Base-by-base conservation (phyloP, 2,797 vertebrate species). In the Galaxias olidus region DNA sequence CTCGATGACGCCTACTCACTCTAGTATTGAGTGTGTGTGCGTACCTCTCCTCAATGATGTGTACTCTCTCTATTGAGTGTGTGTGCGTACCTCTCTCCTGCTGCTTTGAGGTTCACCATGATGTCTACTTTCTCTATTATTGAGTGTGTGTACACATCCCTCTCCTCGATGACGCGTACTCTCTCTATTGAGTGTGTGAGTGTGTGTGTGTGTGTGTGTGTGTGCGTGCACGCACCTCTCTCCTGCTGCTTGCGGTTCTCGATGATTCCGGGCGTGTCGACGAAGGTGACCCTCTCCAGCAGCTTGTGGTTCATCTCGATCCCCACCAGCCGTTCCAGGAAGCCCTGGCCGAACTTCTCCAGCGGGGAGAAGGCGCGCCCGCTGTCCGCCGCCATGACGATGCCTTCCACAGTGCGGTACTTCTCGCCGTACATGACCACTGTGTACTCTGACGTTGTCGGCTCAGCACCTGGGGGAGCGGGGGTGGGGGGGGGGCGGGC, bases 161-260 rank as follows among this genome's bases (percentile, higher is more conserved):
- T 30, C 30, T 30, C 30, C 30, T 6, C 40, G 12, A 18, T 30
- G 13, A 19, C 11, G 15, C 51, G 18, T 18, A 30, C 30, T n/a
- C 30, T 30, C 30, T 30, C 30, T 30, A 2, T 6, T 6, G 8
- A 8, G 13, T 18, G 54, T 51, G 14, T 42, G 9, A 54, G 9
- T 19, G 19, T 45, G 41, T 47, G 17, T 30, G 19, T 40, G 52
- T 1, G 51, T 18, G 17, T 17, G 51, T 47, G 46, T 47, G 46
- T 10, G 11, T 12, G 4, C 12, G 9, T 9, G 4, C 11, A 14
- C 40, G 20, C 72, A 99, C 97, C 97, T 96, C 97, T 93, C 81
- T 99, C 97, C 76, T 99, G 97, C 83, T 99, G 97, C 75, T 99
- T 99, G 86, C 96, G 96, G 85, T 99, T 99, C 81, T 99, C 97